Base-by-base conservation (phyloP, 2,888 invertebrate genomes). In the Conomelus anceps region DNA sequence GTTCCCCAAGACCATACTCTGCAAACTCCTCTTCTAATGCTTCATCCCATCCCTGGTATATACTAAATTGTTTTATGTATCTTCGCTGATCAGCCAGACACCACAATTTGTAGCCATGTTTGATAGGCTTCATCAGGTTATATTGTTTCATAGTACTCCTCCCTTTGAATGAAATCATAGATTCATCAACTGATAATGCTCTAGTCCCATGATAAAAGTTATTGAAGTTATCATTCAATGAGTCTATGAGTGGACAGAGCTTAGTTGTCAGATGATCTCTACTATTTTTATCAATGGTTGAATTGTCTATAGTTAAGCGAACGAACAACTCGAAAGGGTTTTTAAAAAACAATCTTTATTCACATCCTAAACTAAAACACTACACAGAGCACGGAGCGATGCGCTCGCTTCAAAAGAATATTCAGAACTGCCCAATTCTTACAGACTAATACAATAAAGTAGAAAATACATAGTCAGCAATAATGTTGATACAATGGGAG, bases 101-200 rank as follows among this genome's bases (percentile, higher is more conserved):
- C 90, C 91, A 91, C 11, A 90, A 23, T 22, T 90, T 91, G 23
- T 90, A 91, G 3, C 90, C 90, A 0, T 89, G 84, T 88, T 90
- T 90, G 20, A 89, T 89, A 0, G 90, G 90, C 85, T 90, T 90
- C 24, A 88, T 84, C 13, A 89, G 89, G 86, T 89, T 91, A 86
- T 89, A 90, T 41, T 90, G 90, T 86, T 90, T 90, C 86, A 90
- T 87, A 0, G 26, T 22, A 13, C 85, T 86, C 1, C 89, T 11
- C 6, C 89, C 90, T 87, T 90, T 90, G 88, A 90, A 90, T 22
- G 23, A 6, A 17, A 90, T 90, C 89, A 91, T 91, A 9, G 89
- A 90, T 87, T 91, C 90, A 84, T 91, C 90, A 88, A 91, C 88
- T 22, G 87, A 84, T 9, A 89, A 26, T 63, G 86, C 87, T 22